Evolutionary conservation across 2,113 vertebrate genomes (phyloP).

Genomic region (Todiramphus chloris): DNA sequence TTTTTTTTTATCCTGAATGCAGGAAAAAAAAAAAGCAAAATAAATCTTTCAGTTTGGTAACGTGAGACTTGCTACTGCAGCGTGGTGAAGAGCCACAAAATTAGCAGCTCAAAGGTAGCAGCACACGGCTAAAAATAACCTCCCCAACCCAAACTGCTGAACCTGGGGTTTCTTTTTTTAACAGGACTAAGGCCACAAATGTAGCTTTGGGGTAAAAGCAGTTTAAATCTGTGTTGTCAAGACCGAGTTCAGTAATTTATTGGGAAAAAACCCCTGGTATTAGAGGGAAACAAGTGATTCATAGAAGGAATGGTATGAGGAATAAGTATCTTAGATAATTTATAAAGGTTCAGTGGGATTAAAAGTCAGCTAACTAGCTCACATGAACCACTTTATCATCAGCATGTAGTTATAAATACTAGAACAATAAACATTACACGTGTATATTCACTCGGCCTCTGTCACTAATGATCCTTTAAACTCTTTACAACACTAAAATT

Average conservation of each 20-base stretch:
- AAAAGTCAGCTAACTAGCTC: neutral
- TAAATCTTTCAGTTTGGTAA: neutral
- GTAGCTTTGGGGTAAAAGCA: neutral
- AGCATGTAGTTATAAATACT: neutral
- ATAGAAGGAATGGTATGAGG: neutral
- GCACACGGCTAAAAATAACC: neutral
- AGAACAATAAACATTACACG: neutral
- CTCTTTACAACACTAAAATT: neutral
- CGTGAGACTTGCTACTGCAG: neutral
- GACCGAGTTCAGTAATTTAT: neutral
- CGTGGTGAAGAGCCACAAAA: neutral
- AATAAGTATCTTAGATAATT: neutral
- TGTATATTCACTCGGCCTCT: neutral
- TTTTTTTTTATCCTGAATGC: neutral
- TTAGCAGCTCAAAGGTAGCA: neutral
- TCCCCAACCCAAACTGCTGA: neutral
- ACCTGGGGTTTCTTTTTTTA: neutral
- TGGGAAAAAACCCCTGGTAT: neutral
- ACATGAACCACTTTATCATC: neutral
- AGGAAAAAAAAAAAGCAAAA: neutral
- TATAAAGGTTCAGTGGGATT: neutral
- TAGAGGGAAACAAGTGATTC: fast-evolving
- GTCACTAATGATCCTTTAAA: neutral
- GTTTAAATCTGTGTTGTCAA: neutral
- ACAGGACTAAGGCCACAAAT: neutral